Conservation (phyloP, 1,140 invertebrate genomes). For the Monomorium pharaonis region DNA sequence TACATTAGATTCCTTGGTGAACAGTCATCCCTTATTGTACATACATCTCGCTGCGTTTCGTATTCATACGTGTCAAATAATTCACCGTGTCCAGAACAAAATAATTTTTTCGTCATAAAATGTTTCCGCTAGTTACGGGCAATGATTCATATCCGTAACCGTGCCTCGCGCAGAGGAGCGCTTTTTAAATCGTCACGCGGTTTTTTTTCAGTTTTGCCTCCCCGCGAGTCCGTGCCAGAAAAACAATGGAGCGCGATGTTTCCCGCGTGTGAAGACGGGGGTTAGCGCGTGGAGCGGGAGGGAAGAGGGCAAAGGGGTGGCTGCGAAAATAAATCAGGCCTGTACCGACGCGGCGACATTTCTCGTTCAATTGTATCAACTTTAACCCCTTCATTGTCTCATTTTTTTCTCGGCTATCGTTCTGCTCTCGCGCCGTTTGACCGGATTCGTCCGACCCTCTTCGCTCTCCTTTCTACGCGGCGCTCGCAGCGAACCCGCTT, state of each 20-base stretch:
- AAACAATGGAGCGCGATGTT: conserved; percentile 67
- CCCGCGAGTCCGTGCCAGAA: conserved; percentile 47
- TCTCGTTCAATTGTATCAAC: conserved; percentile 77
- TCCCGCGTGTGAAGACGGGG: conserved; percentile 41
- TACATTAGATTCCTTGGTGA: neutral
- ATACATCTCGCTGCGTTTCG: neutral
- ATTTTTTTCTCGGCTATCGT: conserved; percentile 68
- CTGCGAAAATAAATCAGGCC: conserved; percentile 76
- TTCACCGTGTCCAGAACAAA: conserved; percentile 16
- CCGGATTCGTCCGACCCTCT: conserved; percentile 68
- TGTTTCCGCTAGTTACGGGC: conserved; percentile 12
- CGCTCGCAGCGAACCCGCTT: conserved; percentile 60
- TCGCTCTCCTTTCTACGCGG: conserved; percentile 30
- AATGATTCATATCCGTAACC: conserved; percentile 34
- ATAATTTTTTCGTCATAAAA: conserved; percentile 47
- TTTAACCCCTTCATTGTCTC: conserved; percentile 77
- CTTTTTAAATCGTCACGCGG: conserved; percentile 46
- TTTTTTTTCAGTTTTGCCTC: conserved; percentile 25
- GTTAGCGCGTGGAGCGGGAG: neutral
- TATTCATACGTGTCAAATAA: conserved; percentile 33
- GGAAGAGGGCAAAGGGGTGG: conserved; percentile 50
- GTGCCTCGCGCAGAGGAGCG: neutral
- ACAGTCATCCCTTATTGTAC: neutral
- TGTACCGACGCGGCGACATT: conserved; percentile 68
- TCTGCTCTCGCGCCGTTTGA: conserved; percentile 72